Evolutionary conservation across 2,888 invertebrate species (phyloP).

Genomic region (Trissolcus brochymenae): DNA sequence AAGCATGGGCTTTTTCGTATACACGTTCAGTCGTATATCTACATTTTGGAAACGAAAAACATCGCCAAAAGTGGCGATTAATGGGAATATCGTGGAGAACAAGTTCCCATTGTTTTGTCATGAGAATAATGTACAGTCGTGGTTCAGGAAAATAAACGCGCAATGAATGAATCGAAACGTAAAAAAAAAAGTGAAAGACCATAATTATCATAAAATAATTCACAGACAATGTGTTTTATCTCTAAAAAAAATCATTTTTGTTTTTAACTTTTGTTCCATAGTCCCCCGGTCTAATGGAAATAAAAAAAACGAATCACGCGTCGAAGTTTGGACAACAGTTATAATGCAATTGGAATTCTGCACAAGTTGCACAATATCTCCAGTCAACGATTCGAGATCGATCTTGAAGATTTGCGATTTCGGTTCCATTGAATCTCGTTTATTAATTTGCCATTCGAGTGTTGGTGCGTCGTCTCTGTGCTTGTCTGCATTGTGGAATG

Average conservation of each 20-base stretch:
- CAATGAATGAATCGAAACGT: too few relatives aligned
- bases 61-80: constrained; percentile 33
- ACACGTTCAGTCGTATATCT: constrained; percentile 38
- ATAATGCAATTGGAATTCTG: constrained; percentile 40
- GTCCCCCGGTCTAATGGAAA: background rate
- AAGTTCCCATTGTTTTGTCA: constrained; percentile 35
- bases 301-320: constrained; percentile 49
- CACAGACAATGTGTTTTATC: background rate
- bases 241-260: constrained; percentile 3
- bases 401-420: constrained; percentile 29
- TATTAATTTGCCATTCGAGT: constrained; percentile 63
- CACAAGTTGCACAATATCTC: constrained; percentile 28
- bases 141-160: too few relatives aligned
- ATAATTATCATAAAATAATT: background rate
- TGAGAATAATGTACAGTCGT: constrained; percentile 9
- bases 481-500: constrained; percentile 59
- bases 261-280: constrained; percentile 13
- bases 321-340: constrained; percentile 46
- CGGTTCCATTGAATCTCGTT: constrained; percentile 64
- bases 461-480: constrained; percentile 65
- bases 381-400: constrained; percentile 32
- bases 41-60: constrained; percentile 44
- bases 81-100: constrained; percentile 22
- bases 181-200: background rate
- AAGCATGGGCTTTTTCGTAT: constrained; percentile 55